Base-by-base conservation (phyloP, 2,888 invertebrate genomes). In the Tipula lateralis region DNA sequence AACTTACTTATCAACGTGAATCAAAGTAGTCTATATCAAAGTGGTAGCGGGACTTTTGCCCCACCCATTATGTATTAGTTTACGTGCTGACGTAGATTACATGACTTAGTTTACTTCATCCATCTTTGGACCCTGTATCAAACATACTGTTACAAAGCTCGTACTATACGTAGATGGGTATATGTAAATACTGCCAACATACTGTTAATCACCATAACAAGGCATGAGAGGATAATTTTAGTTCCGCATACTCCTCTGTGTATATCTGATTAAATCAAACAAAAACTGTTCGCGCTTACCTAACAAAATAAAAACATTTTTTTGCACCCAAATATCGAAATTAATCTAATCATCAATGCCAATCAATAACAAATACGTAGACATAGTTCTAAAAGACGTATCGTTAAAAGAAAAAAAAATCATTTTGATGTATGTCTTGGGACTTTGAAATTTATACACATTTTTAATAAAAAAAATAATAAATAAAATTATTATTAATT, bases 321-420 rank as follows among this genome's bases (percentile, higher is more conserved):
- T 66, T 66, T 66, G 66, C 24, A 24, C 24, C 24, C 66, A 66
- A 66, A 66, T 24, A 66, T 66, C 66, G 66, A 66, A 66, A 66
- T 66, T 66, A 66, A 66, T 66, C 66, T 66, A 66, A 66, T 66
- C 66, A 66, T 66, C 66, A 66, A 66, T 66, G 66, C 66, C 66
- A 66, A 66, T 66, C 66, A 66, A 66, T 66, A 66, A 66, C 24
- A 66, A 66, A 66, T 66, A 24, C 66, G 66, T 66, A 66, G 66
- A 66, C 66, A 66, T 66, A 66, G 9, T 66, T 66, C 66, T 24
- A 19, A 9, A 66, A 66, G 66, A 66, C 66, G 66, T 66, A 66
- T 66, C 24, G 66, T 66, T 66, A 66, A 66, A 66, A 66, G 12
- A 66, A 9, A 66, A 24, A 66, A 66, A 66, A 24, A 66, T 66